A percentile compares a stretch with the other conserved stretches of the same genome.
Conservation (phyloP, 2,888 invertebrate species). For the Uropetala carovei region DNA sequence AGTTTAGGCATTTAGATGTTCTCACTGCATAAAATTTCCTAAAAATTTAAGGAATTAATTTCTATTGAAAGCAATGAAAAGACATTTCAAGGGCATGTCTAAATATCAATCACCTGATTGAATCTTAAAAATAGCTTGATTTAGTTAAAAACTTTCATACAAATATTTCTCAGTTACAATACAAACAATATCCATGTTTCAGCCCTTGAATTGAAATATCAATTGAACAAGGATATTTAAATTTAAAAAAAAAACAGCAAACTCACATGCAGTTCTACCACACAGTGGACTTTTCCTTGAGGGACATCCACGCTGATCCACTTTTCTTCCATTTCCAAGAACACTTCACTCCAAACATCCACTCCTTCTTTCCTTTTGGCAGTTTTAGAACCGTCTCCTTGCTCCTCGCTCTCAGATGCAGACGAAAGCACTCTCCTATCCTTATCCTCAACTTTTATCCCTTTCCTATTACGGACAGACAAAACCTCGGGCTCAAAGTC, state of each 20-base stretch:
- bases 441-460: constrained; percentile 58
- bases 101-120: too few species aligned
- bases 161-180: neutral
- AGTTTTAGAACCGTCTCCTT: constrained; percentile 67
- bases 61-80: too few species aligned
- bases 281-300: constrained; percentile 85
- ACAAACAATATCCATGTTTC: neutral
- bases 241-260: neutral
- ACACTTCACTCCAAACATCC: constrained; percentile 93
- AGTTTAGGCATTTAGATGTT: too few species aligned
- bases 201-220: constrained; percentile 13
- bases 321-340: constrained; percentile 88
- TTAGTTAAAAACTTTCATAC: neutral
- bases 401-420: constrained; percentile 76
- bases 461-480: constrained; percentile 24
- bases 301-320: constrained; percentile 93
- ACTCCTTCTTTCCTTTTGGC: constrained; percentile 76
- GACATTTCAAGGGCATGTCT: too few species aligned
- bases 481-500: constrained; percentile 68
- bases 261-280: constrained; percentile 87
- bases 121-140: too few species aligned
- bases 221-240: constrained; percentile 21
- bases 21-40: too few species aligned
- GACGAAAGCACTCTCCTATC: constrained; percentile 81
- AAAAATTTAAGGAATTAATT: too few species aligned